Conservation (phyloP, 2,113 vertebrate species). For the Pelecanoides urinatrix region DNA sequence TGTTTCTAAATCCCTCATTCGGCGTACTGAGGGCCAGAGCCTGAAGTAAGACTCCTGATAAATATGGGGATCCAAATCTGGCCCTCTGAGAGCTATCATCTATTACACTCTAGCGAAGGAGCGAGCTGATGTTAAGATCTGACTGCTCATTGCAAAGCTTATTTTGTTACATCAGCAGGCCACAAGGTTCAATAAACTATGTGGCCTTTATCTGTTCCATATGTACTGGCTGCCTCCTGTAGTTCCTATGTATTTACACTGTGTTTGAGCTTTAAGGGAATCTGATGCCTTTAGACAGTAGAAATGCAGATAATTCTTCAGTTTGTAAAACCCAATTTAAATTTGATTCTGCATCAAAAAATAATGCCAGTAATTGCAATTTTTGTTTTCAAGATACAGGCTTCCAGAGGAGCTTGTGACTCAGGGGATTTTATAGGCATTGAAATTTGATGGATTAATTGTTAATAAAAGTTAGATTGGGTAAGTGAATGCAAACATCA, state of each 20-base stretch:
- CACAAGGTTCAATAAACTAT: conserved; percentile 56
- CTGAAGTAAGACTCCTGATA: conserved; percentile 56
- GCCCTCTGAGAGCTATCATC: conserved; percentile 43
- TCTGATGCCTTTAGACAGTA: conserved; percentile 34
- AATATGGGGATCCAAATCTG: conserved; percentile 37
- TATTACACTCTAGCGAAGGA: conserved; percentile 7
- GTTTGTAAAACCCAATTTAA: conserved; percentile 47
- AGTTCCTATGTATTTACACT: conserved; percentile 5
- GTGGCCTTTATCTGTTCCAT: conserved; percentile 66
- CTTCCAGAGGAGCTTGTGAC: conserved; percentile 60
- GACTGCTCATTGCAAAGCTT: conserved; percentile 56
- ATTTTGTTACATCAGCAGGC: conserved; percentile 63
- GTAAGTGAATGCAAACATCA: conserved; percentile 74
- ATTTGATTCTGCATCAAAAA: conserved; percentile 52
- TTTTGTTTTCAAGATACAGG: conserved; percentile 56
- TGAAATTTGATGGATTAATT: conserved; percentile 78
- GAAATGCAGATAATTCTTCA: conserved; percentile 24
- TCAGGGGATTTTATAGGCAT: conserved; percentile 62
- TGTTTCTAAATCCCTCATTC: conserved; percentile 35
- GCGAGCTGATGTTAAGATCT: conserved; percentile 28
- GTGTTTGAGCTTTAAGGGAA: conserved; percentile 1
- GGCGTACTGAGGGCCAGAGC: conserved; percentile 9
- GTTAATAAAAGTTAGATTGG: conserved; percentile 73
- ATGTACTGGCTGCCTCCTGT: conserved; percentile 60
- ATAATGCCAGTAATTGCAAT: conserved; percentile 64